Conservation (phyloP, 2,888 invertebrate genomes). For the Synanthedon myopaeformis region DNA sequence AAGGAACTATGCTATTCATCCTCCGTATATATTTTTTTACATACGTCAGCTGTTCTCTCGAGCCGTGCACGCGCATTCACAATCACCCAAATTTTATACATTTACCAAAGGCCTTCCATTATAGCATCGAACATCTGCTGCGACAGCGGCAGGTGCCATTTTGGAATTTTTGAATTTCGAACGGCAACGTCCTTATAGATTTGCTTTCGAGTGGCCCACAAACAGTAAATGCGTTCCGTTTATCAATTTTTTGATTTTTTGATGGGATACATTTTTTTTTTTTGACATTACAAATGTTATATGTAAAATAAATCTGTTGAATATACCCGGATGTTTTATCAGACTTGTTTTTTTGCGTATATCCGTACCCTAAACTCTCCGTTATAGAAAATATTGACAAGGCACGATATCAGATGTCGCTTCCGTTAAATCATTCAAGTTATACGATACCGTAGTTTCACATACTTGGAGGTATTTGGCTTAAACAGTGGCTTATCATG, state of each 20-base stretch:
- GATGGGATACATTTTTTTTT: no score
- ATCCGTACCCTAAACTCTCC: constrained; percentile 20
- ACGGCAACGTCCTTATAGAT: constrained; percentile 6
- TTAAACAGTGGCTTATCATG: no score
- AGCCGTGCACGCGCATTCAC: constrained; percentile 38
- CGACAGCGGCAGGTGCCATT: constrained; percentile 38
- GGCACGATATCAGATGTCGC: constrained; percentile 26
- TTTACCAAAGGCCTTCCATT: constrained; percentile 24
- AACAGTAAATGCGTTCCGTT: no score
- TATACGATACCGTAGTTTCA: constrained; percentile 11
- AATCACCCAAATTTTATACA: constrained; percentile 44
- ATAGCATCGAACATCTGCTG: constrained; percentile 47
- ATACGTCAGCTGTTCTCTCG: constrained; percentile 45
- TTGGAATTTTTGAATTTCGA: constrained; percentile 36
- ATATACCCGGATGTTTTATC: not conserved
- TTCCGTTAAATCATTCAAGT: constrained; percentile 24
- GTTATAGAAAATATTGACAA: constrained; percentile 10
- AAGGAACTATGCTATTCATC: not conserved
- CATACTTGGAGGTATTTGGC: not conserved
- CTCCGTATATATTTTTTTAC: not conserved
- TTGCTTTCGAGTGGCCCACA: no score
- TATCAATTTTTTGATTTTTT: no score
- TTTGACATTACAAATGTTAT: no score
- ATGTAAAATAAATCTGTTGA: no score
- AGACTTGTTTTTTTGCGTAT: not conserved